Evolutionary conservation across 2,113 vertebrate species (phyloP).

Genomic region (Eurypyga helias): DNA sequence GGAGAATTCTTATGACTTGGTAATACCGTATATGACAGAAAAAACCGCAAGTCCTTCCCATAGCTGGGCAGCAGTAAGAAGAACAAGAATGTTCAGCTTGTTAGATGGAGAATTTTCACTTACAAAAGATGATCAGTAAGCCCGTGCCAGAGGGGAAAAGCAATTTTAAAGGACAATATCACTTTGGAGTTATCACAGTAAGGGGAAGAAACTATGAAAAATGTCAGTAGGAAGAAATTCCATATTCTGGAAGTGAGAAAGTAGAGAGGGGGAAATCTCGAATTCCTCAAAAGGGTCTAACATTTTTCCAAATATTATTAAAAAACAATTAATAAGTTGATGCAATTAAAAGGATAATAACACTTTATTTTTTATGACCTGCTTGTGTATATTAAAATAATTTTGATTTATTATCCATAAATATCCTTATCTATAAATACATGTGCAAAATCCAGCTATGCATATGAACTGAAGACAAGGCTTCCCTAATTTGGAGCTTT

Average conservation of each 20-base stretch:
- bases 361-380: not conserved
- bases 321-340: not conserved
- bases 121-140: not conserved
- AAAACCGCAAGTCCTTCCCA: not conserved
- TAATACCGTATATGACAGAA: not conserved
- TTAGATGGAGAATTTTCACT: not conserved
- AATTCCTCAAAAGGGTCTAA: not conserved
- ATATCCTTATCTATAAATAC: not conserved
- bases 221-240: not conserved
- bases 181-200: not conserved
- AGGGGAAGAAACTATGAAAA: not conserved
- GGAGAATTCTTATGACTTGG: not conserved
- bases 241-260: not conserved
- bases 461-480: not conserved
- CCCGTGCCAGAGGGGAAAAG: not conserved
- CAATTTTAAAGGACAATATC: not conserved
- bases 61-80: not conserved
- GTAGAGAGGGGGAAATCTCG: not conserved
- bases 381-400: not conserved
- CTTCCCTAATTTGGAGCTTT: not conserved
- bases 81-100: not conserved
- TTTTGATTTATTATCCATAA: not conserved
- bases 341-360: not conserved
- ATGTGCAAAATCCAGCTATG: not conserved
- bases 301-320: not conserved